Evolutionary conservation across 2,113 vertebrate species (phyloP).

Genomic region (Brachyhypopomus gauderio): DNA sequence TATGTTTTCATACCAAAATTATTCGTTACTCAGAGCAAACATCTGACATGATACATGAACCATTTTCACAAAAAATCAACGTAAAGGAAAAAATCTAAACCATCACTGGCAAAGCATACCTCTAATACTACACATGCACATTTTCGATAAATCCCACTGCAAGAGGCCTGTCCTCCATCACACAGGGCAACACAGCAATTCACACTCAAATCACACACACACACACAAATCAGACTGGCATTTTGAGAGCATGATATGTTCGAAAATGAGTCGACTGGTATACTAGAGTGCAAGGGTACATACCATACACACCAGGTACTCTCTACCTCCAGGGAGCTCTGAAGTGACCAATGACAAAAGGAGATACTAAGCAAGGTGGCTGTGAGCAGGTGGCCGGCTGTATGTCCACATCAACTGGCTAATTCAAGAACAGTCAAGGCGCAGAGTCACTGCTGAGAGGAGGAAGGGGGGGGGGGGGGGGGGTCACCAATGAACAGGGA

Average conservation of each 20-base stretch:
- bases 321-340: constrained; percentile 2
- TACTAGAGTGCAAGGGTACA: constrained; percentile 17
- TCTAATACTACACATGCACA: not conserved
- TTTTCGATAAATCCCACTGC: too few relatives aligned
- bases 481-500: constrained; percentile 37
- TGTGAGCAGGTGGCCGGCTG: constrained; percentile 31
- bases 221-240: not conserved
- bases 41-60: not conserved
- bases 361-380: constrained; percentile 8
- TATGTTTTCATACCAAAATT: not conserved
- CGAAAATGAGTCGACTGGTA: not conserved
- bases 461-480: constrained; percentile 43
- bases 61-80: not conserved
- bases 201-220: not conserved
- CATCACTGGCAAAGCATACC: not conserved
- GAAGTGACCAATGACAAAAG: constrained; percentile 21
- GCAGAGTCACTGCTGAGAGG: constrained; percentile 26
- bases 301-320: constrained; percentile 41
- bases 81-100: not conserved
- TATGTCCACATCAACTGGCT: constrained; percentile 43
- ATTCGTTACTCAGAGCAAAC: not conserved
- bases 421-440: constrained; percentile 5
- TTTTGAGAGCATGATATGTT: not conserved
- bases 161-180: not conserved
- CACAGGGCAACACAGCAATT: not conserved